Base-by-base conservation (phyloP, 1,140 invertebrate genomes). In the Wasmannia auropunctata region DNA sequence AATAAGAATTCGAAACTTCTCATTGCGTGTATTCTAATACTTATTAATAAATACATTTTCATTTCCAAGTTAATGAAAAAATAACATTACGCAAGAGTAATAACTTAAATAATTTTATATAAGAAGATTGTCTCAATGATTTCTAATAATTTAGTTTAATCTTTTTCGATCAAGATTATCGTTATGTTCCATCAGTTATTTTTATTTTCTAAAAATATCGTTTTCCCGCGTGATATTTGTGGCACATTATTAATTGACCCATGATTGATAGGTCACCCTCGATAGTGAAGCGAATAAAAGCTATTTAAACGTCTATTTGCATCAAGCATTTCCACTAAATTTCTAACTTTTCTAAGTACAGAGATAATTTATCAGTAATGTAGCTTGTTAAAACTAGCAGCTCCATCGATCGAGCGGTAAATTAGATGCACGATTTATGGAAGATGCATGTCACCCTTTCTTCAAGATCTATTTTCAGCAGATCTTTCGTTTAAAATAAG, bases 131-230 rank as follows among this genome's bases (percentile, higher is more conserved):
- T 25, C 51, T 5, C 28, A 31, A 6, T 2, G 3, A 37, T 74
- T 54, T 74, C n/a, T 34, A 14, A 22, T 54, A 54, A 19, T 37
- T 37, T 16, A 74, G 6, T 76, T 58, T n/a, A 31, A 62, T 76
- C 16, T 58, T 62, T 37, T 76, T 76, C 10, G 2, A 60, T 0
- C 14, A 25, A 70, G 46, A 54, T 51, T 54, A 6, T 14, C 7
- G 25, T 40, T 28, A 40, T 65, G 22, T 28, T 5, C 60, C 0
- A 37, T 54, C 40, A 7, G 4, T 54, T 80, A 69, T 69, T 46
- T 67, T 67, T 80, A 43, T 63, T 34, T 25, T 69, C 14, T 69
- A 80, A 80, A 80, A 69, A 80, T 80, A 80, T 54, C 63, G 25
- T 19, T 46, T 62, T 62, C 74, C 19, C 40, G 22, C 46, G 22